Evolutionary conservation across 2,113 vertebrate genomes (phyloP).

Genomic region (Menura novaehollandiae): DNA sequence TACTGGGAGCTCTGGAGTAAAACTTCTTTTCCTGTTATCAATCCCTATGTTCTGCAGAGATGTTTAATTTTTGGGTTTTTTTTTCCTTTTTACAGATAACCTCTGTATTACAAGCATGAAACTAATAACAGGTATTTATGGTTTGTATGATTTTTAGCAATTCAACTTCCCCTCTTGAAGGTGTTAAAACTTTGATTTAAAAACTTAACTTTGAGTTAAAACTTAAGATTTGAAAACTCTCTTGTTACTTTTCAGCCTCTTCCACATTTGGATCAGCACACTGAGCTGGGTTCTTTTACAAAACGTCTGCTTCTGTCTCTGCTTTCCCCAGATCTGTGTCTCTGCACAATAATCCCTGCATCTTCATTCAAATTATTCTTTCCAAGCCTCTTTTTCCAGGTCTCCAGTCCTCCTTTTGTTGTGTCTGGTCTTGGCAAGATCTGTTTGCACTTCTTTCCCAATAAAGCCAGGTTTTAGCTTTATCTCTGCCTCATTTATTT

Average conservation of each 20-base stretch:
- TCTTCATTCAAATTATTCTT: neutral
- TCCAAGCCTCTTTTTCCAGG: neutral
- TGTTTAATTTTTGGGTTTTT: neutral
- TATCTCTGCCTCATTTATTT: slow-evolving; percentile 62
- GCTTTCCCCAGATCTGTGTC: neutral
- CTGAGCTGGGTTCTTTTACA: neutral
- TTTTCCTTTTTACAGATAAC: neutral
- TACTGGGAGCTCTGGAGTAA: neutral
- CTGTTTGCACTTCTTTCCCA: neutral
- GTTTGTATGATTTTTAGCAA: neutral
- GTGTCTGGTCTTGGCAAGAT: slow-evolving; percentile 13
- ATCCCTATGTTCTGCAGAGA: neutral
- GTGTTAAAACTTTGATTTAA: neutral
- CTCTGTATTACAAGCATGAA: neutral
- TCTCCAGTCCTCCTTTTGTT: slow-evolving; percentile 3
- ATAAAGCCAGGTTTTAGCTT: slow-evolving; percentile 31
- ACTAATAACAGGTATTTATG: neutral
- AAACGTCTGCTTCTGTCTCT: neutral
- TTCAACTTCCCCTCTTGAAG: neutral
- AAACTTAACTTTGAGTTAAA: too few species aligned
- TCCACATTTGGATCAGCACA: neutral
- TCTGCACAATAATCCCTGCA: neutral
- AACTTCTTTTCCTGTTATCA: neutral
- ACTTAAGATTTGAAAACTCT: neutral
- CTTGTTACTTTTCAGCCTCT: neutral